Conservation (phyloP, 1,140 invertebrate genomes). For the Pissodes strobi region DNA sequence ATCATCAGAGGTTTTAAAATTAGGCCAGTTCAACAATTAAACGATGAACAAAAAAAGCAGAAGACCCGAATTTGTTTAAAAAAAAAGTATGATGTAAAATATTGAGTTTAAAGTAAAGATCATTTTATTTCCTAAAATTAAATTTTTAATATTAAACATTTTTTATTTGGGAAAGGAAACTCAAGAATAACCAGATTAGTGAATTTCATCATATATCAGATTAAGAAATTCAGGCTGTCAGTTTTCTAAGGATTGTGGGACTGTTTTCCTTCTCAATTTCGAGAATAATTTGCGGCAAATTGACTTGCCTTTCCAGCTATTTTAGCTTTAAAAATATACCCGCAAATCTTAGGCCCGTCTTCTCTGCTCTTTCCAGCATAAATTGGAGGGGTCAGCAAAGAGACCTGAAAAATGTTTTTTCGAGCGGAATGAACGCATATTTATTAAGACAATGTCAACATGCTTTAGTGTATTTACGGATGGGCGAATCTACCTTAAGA, state of each 20-base stretch:
- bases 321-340: slow-evolving; percentile 27
- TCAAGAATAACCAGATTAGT: too few relatives aligned
- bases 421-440: slow-evolving; percentile 14
- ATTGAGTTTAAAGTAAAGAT: too few relatives aligned
- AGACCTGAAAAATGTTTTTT: slow-evolving; percentile 12
- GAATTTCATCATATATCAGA: background rate
- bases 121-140: too few relatives aligned
- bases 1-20: too few relatives aligned
- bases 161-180: too few relatives aligned
- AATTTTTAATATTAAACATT: too few relatives aligned
- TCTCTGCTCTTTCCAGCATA: slow-evolving; percentile 15
- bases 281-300: slow-evolving; percentile 22
- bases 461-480: too few relatives aligned
- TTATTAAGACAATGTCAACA: slow-evolving; percentile 1
- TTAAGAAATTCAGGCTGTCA: background rate
- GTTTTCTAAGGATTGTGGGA: background rate
- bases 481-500: too few relatives aligned
- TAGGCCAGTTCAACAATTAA: too few relatives aligned
- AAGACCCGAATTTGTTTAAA: too few relatives aligned
- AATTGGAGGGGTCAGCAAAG: slow-evolving; percentile 15
- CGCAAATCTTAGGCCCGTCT: slow-evolving; percentile 14
- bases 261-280: slow-evolving; percentile 28
- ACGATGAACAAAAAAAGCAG: too few relatives aligned
- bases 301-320: slow-evolving; percentile 26
- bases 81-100: too few relatives aligned